phyloP scores from a whole-genome alignment of 2,113 vertebrate species.

The Tetrax tetrax region DNA sequence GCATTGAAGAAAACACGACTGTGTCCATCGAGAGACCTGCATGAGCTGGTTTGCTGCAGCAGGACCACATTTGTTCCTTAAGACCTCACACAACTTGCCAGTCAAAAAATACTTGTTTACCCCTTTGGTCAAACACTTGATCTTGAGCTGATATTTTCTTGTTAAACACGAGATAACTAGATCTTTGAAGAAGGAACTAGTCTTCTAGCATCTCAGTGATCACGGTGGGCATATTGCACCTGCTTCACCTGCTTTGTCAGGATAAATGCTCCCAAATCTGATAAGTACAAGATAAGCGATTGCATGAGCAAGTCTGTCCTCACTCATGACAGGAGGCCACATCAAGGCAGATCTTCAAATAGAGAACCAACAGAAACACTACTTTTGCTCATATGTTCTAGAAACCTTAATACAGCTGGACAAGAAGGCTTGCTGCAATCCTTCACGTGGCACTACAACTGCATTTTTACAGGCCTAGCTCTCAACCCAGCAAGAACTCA shows the following conservation, averaged over 20 bases:
- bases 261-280: background rate
- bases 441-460: background rate
- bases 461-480: background rate
- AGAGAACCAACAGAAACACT: background rate
- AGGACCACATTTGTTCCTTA: background rate
- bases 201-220: background rate
- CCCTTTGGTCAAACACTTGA: background rate
- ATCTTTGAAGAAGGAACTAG: background rate
- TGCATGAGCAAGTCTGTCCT: background rate
- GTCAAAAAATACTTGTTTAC: background rate
- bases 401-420: background rate
- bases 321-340: background rate
- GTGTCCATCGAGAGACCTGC: background rate
- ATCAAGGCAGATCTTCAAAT: background rate
- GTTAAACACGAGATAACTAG: background rate
- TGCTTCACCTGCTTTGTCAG: background rate
- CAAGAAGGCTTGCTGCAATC: background rate
- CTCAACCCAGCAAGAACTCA: background rate
- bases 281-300: background rate
- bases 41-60: background rate
- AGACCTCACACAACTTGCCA: background rate
- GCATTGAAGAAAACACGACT: background rate
- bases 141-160: background rate
- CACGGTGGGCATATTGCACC: background rate
- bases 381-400: background rate